Percentiles rank a stretch among this genome's conserved stretches.
Conservation (phyloP, 2,888 invertebrate species). For the Stenodema calcarata region DNA sequence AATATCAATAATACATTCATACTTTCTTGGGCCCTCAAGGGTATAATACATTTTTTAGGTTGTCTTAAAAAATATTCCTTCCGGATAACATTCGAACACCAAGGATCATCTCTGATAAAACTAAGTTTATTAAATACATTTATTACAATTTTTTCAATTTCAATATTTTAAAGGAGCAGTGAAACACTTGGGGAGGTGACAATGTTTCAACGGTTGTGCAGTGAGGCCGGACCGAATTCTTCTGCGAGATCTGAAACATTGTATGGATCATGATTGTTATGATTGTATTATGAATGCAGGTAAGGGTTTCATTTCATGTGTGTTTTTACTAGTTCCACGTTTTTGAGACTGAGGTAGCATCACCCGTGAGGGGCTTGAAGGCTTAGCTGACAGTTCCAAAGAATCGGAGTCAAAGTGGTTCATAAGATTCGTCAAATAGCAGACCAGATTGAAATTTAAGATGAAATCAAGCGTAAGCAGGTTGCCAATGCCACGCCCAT, state of each 20-base stretch:
- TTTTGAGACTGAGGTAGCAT: too few relatives aligned
- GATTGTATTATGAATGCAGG: too few relatives aligned
- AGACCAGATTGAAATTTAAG: too few relatives aligned
- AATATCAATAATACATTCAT: constrained; percentile 16
- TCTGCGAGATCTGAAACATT: constrained; percentile 2
- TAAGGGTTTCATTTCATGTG: too few relatives aligned
- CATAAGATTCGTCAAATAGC: too few relatives aligned
- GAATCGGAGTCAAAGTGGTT: too few relatives aligned
- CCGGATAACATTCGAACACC: constrained; percentile 35
- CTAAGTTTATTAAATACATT: constrained; percentile 47
- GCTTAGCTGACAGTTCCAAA: too few relatives aligned
- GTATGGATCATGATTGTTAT: too few relatives aligned
- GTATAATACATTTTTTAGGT: not conserved
- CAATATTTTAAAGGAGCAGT: constrained; percentile 8
- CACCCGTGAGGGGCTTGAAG: too few relatives aligned
- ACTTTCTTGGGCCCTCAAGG: not conserved
- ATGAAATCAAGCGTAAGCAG: too few relatives aligned
- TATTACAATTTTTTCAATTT: constrained; percentile 41
- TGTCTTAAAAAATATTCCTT: constrained; percentile 38
- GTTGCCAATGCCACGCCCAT: too few relatives aligned
- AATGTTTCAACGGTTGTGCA: constrained; percentile 11
- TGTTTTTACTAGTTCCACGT: too few relatives aligned
- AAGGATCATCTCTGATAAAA: constrained; percentile 40
- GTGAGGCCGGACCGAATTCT: not conserved
- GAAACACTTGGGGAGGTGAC: not conserved